Evolutionary conservation across 2,888 invertebrate species (phyloP), one percentile per base, ranked within the genome.

Genomic region (Chesias legatella): DNA sequence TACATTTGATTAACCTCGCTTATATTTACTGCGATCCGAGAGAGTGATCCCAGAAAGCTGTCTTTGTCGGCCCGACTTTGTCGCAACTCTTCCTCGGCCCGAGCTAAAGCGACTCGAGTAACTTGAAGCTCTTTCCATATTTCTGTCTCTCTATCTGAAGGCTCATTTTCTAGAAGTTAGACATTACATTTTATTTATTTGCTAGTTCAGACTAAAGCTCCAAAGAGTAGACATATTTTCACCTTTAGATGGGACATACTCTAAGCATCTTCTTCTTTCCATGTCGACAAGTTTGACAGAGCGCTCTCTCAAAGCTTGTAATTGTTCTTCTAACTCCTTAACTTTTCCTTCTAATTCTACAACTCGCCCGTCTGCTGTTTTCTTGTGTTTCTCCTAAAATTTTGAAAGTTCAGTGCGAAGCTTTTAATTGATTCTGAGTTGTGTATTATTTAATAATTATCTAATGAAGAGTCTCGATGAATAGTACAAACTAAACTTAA

Each of bases 51-150:
- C 33, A 90, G 64, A 50, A 90, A 88, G 28, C 71, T 83, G 7
- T 90, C 86, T 49, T 89, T 90, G 40, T 90, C 90, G 3, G 71
- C 73, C 28, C 82, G 72, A 47, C 88, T 68, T 44, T 79, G 76
- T 0, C 68, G 60, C 3, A 89, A 56, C 36, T 82, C 80, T 39
- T 88, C 79, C 46, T 83, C 85, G 1, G 81, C 74, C 4, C 68
- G 68, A 1, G 69, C 61, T 13, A 90, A 53, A 0, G 77, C 69
- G 3, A 61, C 56, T 27, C 77, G 67, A 0, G 81, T 72, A 8
- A 60, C 67, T 61, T 88, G 81, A 7, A 90, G 66, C 40, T 90
- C 90, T 56, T 81, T 83, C 80, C 83, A 90, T 44, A 90, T 64
- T 30, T 84, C 82, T 0, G 85, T 78, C 62, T 90, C 90, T 50